Evolutionary conservation across 2,888 invertebrate genomes (phyloP).

Genomic region (Trichogramma dendrolimi): DNA sequence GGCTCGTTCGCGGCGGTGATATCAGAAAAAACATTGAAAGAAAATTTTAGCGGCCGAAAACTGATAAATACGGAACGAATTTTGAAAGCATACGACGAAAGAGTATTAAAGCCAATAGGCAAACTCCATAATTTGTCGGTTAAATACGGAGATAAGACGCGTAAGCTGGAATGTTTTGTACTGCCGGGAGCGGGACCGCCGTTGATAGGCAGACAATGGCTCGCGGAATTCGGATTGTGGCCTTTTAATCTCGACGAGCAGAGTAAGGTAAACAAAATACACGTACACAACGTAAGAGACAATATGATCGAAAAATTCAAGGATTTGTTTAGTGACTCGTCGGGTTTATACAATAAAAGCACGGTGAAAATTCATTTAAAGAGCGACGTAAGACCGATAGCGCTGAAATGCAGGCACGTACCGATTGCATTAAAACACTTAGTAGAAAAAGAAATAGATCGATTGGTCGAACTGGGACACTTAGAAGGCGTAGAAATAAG

Average conservation of each 20-base stretch:
- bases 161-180: conserved; percentile 15
- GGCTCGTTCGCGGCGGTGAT: conserved; percentile 20
- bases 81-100: conserved; percentile 16
- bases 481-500: conserved; percentile 10
- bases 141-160: conserved; percentile 6
- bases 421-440: conserved; percentile 19
- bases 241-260: neutral
- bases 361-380: conserved; percentile 21
- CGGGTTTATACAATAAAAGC: conserved; percentile 25
- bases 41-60: neutral
- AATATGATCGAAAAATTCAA: conserved; percentile 3
- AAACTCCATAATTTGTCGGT: conserved; percentile 14
- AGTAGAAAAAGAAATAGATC: conserved; percentile 18
- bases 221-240: conserved; percentile 18
- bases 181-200: conserved; percentile 20
- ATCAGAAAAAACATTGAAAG: conserved; percentile 7
- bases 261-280: conserved; percentile 2
- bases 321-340: conserved; percentile 17
- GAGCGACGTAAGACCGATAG: conserved; percentile 18
- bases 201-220: conserved; percentile 22
- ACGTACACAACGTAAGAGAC: neutral
- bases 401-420: conserved; percentile 18
- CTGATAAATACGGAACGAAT: too few relatives aligned
- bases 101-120: conserved; percentile 16
- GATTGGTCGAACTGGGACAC: conserved; percentile 18